A percentile compares a stretch with the other conserved stretches of the same genome.
phyloP scores from a whole-genome alignment of 2,888 invertebrate species.

The Boloria euphrosyne region DNA sequence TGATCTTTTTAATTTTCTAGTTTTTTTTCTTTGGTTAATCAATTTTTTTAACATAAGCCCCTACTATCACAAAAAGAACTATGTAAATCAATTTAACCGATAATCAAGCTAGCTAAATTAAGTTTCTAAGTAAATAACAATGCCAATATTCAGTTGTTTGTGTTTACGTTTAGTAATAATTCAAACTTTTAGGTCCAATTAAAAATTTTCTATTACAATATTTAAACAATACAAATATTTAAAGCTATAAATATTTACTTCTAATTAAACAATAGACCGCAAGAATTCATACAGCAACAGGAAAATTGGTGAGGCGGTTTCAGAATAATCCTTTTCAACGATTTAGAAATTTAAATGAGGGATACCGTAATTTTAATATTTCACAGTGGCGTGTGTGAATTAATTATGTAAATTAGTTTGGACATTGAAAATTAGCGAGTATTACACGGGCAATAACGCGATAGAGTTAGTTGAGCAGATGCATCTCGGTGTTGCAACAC shows the following conservation, averaged over 20 bases:
- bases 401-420: slow-evolving; percentile 72
- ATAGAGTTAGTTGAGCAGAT: neutral
- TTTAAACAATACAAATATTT: neutral
- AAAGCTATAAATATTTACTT: slow-evolving; percentile 14
- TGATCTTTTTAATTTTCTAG: too few species aligned
- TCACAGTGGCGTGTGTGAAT: slow-evolving; percentile 55
- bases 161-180: too few species aligned
- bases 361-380: slow-evolving; percentile 67
- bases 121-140: too few species aligned
- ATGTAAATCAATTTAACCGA: too few species aligned
- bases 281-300: slow-evolving; percentile 22
- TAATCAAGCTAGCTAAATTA: too few species aligned
- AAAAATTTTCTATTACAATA: neutral
- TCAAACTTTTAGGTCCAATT: too few species aligned
- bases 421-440: slow-evolving; percentile 63
- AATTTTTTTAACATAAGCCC: too few species aligned
- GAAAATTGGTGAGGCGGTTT: slow-evolving; percentile 35
- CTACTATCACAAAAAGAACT: too few species aligned
- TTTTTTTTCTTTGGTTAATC: too few species aligned
- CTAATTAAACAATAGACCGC: slow-evolving; percentile 22
- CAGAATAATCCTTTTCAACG: slow-evolving; percentile 53
- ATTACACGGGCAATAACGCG: slow-evolving; percentile 23
- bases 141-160: too few species aligned
- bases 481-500: neutral
- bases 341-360: slow-evolving; percentile 74